Percentiles rank a stretch among this genome's conserved stretches.
Conservation (phyloP, 2,888 invertebrate species). For the Ypsolopha sequella region DNA sequence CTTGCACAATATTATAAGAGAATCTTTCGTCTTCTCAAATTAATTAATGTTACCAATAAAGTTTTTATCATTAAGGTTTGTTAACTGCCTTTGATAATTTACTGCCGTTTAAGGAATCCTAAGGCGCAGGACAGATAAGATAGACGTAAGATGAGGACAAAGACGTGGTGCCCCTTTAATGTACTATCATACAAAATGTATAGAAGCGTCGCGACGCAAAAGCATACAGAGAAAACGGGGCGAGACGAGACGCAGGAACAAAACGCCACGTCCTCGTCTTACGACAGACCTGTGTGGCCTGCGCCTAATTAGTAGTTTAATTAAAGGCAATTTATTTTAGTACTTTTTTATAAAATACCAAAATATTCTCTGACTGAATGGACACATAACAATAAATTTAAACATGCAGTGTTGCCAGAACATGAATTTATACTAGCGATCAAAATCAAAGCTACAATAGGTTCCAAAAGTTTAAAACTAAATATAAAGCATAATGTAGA, state of each 20-base stretch:
- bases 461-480: not conserved
- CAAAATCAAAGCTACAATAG: not conserved
- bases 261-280: no score
- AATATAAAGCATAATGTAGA: not conserved
- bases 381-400: conserved; percentile 32
- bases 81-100: not conserved
- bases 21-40: conserved; percentile 29
- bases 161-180: no score
- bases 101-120: conserved; percentile 36
- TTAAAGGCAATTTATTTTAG: conserved; percentile 11
- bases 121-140: no score
- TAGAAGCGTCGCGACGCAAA: no score
- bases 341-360: conserved; percentile 52
- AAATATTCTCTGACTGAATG: conserved; percentile 36
- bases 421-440: not conserved
- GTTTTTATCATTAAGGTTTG: conserved; percentile 34
- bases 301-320: not conserved
- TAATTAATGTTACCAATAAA: conserved; percentile 32
- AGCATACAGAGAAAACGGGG: no score
- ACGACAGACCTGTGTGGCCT: no score
- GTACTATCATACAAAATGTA: no score
- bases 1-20: conserved; percentile 58
- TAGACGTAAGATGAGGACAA: no score
- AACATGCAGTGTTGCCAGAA: conserved; percentile 9
- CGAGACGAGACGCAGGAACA: no score